Percentiles rank a stretch among this genome's conserved stretches.
Evolutionary conservation across 2,113 vertebrate genomes (phyloP).

Genomic region (Oncorhynchus mykiss): DNA sequence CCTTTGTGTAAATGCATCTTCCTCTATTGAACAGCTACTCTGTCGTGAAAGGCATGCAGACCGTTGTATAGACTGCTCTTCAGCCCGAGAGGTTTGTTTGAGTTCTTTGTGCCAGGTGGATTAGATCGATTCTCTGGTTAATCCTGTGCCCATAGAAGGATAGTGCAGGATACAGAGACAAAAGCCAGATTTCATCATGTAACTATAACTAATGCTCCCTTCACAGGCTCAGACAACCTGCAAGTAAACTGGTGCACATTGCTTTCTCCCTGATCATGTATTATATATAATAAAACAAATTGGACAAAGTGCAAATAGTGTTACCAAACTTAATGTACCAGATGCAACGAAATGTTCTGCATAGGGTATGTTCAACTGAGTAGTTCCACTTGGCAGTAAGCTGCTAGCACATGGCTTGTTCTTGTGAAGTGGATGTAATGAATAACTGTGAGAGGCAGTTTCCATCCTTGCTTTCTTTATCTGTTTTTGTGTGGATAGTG

Average conservation of each 20-base stretch:
- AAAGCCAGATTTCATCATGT: background rate
- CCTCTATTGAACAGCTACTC: no score
- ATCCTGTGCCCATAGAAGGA: conserved; percentile 37
- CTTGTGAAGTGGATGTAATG: background rate
- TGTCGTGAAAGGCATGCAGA: no score
- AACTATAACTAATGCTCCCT: background rate
- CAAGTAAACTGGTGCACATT: conserved; percentile 11
- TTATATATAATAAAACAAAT: no score
- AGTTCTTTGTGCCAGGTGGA: background rate
- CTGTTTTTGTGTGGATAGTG: background rate
- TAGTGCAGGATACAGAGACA: conserved; percentile 1
- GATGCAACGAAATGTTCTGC: no score
- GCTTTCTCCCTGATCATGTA: no score
- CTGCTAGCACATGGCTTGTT: background rate
- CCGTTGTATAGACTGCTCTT: no score
- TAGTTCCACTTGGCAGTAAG: no score
- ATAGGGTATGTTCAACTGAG: no score
- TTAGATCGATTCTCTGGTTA: background rate
- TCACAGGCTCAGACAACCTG: conserved; percentile 3
- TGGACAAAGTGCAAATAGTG: no score
- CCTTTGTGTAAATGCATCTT: no score
- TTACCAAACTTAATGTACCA: no score
- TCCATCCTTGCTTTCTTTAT: background rate
- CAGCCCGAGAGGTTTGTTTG: background rate
- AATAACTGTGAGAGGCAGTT: no score